Base-by-base conservation (phyloP, 2,113 vertebrate genomes). In the Gopherus flavomarginatus region DNA sequence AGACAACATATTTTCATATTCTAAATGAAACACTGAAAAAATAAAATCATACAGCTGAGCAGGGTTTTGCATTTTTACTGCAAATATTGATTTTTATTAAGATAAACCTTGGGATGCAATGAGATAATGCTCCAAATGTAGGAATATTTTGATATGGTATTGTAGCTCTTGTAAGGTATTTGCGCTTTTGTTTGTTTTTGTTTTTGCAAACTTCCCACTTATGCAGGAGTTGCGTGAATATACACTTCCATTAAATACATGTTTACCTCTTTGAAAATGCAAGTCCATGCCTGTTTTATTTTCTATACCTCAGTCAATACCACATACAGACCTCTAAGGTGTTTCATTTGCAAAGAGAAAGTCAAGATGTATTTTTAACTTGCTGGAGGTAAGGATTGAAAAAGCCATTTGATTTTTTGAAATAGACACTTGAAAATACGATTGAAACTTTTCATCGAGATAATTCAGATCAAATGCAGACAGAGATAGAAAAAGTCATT, bases 381-480 rank as follows among this genome's bases (percentile, higher is more conserved):
- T 86, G 52, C 11, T 19, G 88, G 29, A 92, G 38, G 11, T 84
- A 89, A 77, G 54, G 83, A 82, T 26, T n/a, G 31, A 42, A 86
- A 92, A 90, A 87, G 82, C 16, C 59, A 89, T 96, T 91, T 56
- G 54, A 87, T 89, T 92, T 84, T 96, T 91, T 94, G 89, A 95
- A 83, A 94, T 2, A 90, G 59, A 42, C 87, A 50, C 88, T 90
- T 96, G 65, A 95, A 90, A 94, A 87, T 57, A 42, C 35, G 81
- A 88, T 86, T 86, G 83, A 96, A 72, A 95, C 87, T 86, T 38
- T 78, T 86, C 52, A 94, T 95, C 57, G 91, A 42, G 89, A 91
- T 85, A 95, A 95, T 94, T 85, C 54, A 91, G 4, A 93, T 93
- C 5, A 88, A 87, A 88, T 91, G 72, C 77, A 84, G 52, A 89